Percentiles rank a stretch among this genome's conserved stretches.
Evolutionary conservation across 2,888 invertebrate genomes (phyloP).

Genomic region (Diploptera punctata): DNA sequence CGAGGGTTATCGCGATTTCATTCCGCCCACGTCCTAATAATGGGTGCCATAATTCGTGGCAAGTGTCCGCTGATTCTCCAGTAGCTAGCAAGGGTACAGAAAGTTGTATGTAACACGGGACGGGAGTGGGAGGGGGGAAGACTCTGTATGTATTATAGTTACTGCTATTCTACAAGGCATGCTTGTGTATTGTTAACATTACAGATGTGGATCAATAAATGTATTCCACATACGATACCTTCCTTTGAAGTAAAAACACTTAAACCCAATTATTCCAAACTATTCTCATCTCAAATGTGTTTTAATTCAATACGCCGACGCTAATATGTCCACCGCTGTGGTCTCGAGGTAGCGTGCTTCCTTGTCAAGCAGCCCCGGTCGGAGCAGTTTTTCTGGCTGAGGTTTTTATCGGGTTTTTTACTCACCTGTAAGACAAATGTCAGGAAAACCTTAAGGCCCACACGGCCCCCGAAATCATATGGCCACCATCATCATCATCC

Average conservation of each 20-base stretch:
- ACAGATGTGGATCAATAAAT: slow-evolving; percentile 11
- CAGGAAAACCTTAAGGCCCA: no score
- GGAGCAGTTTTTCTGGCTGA: no score
- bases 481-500: no score
- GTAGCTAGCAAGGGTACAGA: slow-evolving; percentile 24
- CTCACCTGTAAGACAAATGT: no score
- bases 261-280: no score
- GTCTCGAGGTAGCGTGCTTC: no score
- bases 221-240: neutral
- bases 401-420: no score
- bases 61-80: slow-evolving; percentile 61
- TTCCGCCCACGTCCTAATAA: slow-evolving; percentile 69
- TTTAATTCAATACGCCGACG: no score
- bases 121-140: neutral
- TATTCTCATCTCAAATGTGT: no score
- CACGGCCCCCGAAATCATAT: no score
- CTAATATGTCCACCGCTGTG: no score
- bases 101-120: slow-evolving; percentile 13
- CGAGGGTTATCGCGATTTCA: slow-evolving; percentile 62
- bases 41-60: slow-evolving; percentile 69
- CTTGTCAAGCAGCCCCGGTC: no score
- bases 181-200: slow-evolving; percentile 5
- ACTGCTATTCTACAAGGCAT: slow-evolving; percentile 8
- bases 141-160: neutral
- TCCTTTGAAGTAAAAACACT: neutral